A percentile compares a stretch with the other conserved stretches of the same genome.
These are phyloP conservation scores for Gari tellinella DNA, from an alignment of 2,888 invertebrate genomes.

Conservation along the genomic window DNA sequence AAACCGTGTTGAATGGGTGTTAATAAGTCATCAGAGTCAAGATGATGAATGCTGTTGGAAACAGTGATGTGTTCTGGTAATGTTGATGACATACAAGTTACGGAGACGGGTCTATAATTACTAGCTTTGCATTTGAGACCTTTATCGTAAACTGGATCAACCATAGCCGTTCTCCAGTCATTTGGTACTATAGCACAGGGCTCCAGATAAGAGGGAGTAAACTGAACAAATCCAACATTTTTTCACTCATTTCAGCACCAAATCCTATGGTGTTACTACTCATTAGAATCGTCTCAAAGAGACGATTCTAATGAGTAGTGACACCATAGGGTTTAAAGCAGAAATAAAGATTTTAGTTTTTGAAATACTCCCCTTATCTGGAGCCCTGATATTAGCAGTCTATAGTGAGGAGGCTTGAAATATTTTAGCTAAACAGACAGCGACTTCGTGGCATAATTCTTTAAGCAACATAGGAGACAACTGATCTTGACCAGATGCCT, in stretches of 20 bases:
- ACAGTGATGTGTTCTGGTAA: conserved; percentile 28
- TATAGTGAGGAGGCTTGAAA: conserved; percentile 1
- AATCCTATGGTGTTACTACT: no score
- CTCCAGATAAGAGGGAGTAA: no score
- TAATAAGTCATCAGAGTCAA: conserved; percentile 11
- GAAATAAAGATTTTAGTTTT: no score
- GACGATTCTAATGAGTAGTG: no score
- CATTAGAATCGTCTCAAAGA: no score
- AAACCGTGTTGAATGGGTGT: conserved; percentile 19
- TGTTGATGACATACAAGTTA: conserved; percentile 39
- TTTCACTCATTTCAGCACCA: no score
- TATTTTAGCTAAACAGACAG: conserved; percentile 7
- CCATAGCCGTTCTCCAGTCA: conserved; percentile 22
- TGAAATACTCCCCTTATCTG: no score
- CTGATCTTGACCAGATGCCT: conserved; percentile 25
- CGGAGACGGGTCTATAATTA: conserved; percentile 35
- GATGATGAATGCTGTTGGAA: conserved; percentile 26
- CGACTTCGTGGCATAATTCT: conserved; percentile 16
- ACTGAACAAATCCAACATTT: no score
- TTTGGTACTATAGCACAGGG: conserved; percentile 32
- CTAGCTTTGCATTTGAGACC: conserved; percentile 27
- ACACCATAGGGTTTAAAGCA: no score
- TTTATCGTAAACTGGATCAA: conserved; percentile 30
- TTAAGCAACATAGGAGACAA: conserved; percentile 11
- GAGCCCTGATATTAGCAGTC: no score